A percentile compares a stretch with the other conserved stretches of the same genome.
phyloP scores from a whole-genome alignment of 1,140 invertebrate genomes.

The Drosophila takahashii region DNA sequence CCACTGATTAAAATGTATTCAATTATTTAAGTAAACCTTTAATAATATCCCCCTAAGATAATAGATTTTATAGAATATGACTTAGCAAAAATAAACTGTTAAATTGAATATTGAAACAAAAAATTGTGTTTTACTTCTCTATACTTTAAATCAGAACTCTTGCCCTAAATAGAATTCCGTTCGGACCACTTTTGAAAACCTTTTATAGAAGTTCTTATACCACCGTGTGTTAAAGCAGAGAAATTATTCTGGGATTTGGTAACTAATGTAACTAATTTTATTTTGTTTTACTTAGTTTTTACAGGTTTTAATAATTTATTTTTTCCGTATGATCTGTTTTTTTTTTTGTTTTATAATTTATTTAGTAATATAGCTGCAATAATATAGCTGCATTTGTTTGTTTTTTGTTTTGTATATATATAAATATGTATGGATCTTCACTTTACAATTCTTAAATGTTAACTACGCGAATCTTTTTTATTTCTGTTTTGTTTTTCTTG shows the following conservation, averaged over 20 bases:
- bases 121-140: neutral
- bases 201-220: neutral
- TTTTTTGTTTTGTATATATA: constrained; percentile 59
- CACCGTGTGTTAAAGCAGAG: neutral
- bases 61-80: constrained; percentile 10
- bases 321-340: constrained; percentile 58
- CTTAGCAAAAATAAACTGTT: constrained; percentile 43
- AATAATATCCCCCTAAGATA: constrained; percentile 17
- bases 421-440: constrained; percentile 76
- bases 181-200: neutral
- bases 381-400: constrained; percentile 55
- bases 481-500: constrained; percentile 32
- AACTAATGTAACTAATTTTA: constrained; percentile 83
- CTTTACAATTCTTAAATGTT: constrained; percentile 78
- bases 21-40: constrained; percentile 35
- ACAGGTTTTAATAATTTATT: constrained; percentile 79
- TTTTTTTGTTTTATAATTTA: constrained; percentile 63
- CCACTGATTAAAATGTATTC: constrained; percentile 73
- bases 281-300: constrained; percentile 81
- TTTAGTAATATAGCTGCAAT: constrained; percentile 74
- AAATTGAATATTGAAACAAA: constrained; percentile 11
- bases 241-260: constrained; percentile 65
- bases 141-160: neutral
- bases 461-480: constrained; percentile 63
- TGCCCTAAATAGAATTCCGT: neutral